Evolutionary conservation across 2,888 invertebrate genomes (phyloP), one percentile per base, ranked within the genome.

Genomic region (Agonopterix subpropinquella): DNA sequence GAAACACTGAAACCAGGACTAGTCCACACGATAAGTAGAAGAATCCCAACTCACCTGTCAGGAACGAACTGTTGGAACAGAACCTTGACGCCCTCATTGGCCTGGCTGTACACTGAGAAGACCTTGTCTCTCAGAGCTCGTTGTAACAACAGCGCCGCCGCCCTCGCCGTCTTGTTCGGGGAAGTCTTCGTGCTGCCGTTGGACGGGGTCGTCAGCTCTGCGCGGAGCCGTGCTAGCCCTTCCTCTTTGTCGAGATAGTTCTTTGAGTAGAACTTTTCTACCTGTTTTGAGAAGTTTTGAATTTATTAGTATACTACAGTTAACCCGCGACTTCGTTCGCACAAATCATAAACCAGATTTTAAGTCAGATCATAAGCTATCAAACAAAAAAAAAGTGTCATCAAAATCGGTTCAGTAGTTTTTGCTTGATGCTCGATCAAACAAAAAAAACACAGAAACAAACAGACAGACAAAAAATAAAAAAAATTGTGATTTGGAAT

Each of bases 241-340:
- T 96, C 96, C 71, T 96, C 96, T 68, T 96, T 95, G 73, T 96
- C 96, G 44, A 95, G 91, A 78, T 94, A 97, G 75, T 95, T 96
- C 65, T 96, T 96, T 4, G 96, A 96, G 78, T 95, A 96, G 77
- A 96, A 95, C 69, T 95, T 95, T 76, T 97, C 96, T 2, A 97
- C 94, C 95, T 95, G 65, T 8, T 28, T 28, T 5, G 7, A 28
- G 28, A 28, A 5, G 28, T 28, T 28, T 28, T 28, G 5, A 28
- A 28, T 28, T 28, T 28, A 28, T 28, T 18, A 15, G 15, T 15
- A 3, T 15, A 15, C 15, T 15, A 15, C 2, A 15, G 15, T 3
- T 15, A 2, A 15, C 15, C 15, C 15, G 3, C 15, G 15, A 15
- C 15, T 15, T 15, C 15, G 15, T 15, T 3, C 15, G 15, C 15